Percentiles rank a stretch among this genome's conserved stretches.
Evolutionary conservation across 1,140 invertebrate species (phyloP).

Genomic region (Plutomurus gul): DNA sequence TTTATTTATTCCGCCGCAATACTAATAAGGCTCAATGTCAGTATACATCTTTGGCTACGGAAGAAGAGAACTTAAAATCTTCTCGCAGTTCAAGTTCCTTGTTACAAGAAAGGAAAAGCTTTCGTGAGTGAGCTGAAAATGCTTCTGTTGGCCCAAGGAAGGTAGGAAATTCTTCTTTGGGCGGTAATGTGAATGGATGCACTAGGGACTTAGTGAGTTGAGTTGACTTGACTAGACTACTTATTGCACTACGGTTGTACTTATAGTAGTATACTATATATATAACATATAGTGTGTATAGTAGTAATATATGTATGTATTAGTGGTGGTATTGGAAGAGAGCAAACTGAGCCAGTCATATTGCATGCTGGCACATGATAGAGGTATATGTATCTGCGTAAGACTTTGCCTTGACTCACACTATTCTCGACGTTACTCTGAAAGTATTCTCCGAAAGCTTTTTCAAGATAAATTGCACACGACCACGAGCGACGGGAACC

Average conservation of each 20-base stretch:
- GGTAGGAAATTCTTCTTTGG: neutral
- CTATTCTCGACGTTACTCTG: neutral
- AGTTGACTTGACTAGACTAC: neutral
- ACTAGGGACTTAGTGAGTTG: neutral
- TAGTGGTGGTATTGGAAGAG: too few species aligned
- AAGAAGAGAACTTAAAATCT: too few species aligned
- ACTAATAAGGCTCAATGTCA: neutral
- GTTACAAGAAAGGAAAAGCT: conserved; percentile 10
- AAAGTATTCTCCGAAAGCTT: conserved; percentile 46
- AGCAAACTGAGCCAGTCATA: too few species aligned
- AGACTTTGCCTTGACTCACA: too few species aligned
- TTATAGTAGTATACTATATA: neutral
- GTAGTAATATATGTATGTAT: too few species aligned
- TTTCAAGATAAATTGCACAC: conserved; percentile 52
- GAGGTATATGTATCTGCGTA: too few species aligned
- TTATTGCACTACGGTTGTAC: neutral
- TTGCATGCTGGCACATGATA: too few species aligned
- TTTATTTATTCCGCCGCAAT: neutral
- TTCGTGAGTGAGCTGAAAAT: conserved; percentile 11
- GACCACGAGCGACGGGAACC: conserved; percentile 48
- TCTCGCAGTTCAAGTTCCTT: too few species aligned
- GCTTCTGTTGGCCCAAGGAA: neutral
- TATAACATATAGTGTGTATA: too few species aligned
- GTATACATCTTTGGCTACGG: too few species aligned
- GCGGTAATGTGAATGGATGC: conserved; percentile 13